Percentiles rank a stretch among this genome's conserved stretches.
Conservation (phyloP, 1,140 invertebrate species). For the Holcopasites calliopsidis region DNA sequence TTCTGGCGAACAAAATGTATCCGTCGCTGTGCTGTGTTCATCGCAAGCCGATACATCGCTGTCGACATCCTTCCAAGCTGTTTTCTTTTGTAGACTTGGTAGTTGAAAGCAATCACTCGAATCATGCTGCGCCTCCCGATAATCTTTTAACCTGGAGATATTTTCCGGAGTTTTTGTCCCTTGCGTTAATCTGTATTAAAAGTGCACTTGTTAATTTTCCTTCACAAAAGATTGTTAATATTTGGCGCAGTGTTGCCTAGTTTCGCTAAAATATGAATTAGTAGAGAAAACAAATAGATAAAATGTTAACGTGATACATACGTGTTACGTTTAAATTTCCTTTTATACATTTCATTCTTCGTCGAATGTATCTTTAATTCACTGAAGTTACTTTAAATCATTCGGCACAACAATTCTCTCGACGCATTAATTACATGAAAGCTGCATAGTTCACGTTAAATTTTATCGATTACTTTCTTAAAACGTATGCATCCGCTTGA, state of each 20-base stretch:
- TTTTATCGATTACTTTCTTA: conserved; percentile 42
- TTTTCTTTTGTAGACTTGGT: conserved; percentile 45
- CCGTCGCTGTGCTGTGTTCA: conserved; percentile 58
- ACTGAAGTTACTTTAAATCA: conserved; percentile 3
- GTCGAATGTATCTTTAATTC: conserved; percentile 20
- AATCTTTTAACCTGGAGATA: conserved; percentile 1
- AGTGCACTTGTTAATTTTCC: background rate
- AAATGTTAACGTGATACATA: conserved; percentile 24
- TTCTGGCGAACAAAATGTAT: conserved; percentile 69
- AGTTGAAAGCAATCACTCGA: conserved; percentile 31
- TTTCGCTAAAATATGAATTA: background rate
- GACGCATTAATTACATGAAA: background rate
- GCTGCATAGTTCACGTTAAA: background rate
- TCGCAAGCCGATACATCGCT: conserved; percentile 52
- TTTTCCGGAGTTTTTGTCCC: conserved; percentile 40
- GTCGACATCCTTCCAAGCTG: conserved; percentile 29
- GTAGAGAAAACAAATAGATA: background rate
- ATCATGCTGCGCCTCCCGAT: conserved; percentile 11
- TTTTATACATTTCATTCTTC: conserved; percentile 63
- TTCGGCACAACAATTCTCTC: background rate
- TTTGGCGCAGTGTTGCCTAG: no score
- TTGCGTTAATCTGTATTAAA: conserved; percentile 32
- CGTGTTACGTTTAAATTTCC: conserved; percentile 45
- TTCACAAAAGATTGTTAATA: background rate
- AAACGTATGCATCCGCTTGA: background rate